Evolutionary conservation across 2,888 invertebrate genomes (phyloP).

Genomic region (Spatulosminthurus flaviceps): DNA sequence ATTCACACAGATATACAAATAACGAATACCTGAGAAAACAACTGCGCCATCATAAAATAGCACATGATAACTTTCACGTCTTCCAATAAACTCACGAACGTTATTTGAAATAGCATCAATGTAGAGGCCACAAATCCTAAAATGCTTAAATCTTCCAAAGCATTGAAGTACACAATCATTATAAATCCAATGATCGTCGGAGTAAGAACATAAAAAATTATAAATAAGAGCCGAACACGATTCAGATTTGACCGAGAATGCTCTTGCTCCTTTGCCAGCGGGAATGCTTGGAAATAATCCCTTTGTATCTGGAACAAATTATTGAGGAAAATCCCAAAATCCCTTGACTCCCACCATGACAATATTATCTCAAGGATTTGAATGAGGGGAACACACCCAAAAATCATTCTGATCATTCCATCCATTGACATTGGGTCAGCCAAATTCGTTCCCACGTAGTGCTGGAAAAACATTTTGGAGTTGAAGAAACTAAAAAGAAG

Average conservation of each 20-base stretch:
- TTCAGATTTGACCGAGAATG: neutral
- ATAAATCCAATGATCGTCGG: neutral
- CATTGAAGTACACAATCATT: neutral
- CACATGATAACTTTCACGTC: conserved; percentile 31
- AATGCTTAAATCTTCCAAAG: neutral
- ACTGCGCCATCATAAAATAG: neutral
- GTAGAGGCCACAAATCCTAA: neutral
- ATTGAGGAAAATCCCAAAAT: conserved; percentile 21
- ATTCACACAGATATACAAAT: neutral
- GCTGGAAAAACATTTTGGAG: no score
- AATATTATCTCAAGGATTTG: conserved; percentile 18
- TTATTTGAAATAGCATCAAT: neutral
- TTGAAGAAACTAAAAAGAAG: no score
- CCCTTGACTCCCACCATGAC: neutral
- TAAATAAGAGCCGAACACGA: neutral
- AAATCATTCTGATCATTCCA: neutral
- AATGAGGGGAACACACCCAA: neutral
- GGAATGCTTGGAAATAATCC: neutral
- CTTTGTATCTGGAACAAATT: neutral
- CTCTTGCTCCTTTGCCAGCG: neutral
- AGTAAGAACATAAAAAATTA: neutral
- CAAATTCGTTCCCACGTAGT: no score
- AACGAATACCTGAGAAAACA: conserved; percentile 20
- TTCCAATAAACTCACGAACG: conserved; percentile 15
- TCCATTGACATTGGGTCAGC: neutral